A percentile compares a stretch with the other conserved stretches of the same genome.
Evolutionary conservation across 2,888 invertebrate species (phyloP).

Genomic region (Carpatolechia fugitivella): DNA sequence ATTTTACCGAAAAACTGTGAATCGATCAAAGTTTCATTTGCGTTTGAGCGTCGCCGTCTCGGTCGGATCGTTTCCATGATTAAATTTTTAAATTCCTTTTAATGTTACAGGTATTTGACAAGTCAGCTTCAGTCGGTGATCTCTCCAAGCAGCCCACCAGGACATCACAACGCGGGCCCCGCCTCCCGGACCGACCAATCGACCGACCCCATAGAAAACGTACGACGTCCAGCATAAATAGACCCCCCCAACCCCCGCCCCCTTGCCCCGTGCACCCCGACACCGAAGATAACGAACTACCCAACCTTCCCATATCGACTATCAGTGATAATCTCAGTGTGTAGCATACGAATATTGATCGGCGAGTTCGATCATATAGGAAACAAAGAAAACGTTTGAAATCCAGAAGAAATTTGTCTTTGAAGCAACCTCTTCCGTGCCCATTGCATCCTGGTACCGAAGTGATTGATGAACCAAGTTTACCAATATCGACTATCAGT

Average conservation of each 20-base stretch:
- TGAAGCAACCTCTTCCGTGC: conserved; percentile 49
- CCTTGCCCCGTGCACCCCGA: conserved; percentile 64
- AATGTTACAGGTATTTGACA: conserved; percentile 56
- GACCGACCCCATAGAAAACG: not conserved
- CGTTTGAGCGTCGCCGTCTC: too few relatives aligned
- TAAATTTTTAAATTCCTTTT: too few relatives aligned
- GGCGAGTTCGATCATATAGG: not conserved
- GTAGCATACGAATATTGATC: conserved; percentile 30
- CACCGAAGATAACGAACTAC: conserved; percentile 15
- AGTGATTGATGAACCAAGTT: not conserved
- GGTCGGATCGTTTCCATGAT: too few relatives aligned
- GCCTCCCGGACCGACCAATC: conserved; percentile 22
- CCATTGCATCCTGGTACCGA: conserved; percentile 50
- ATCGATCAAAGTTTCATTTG: too few relatives aligned
- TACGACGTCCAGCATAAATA: conserved; percentile 23
- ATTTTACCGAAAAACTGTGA: too few relatives aligned
- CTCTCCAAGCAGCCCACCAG: conserved; percentile 34
- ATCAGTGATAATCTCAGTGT: conserved; percentile 69
- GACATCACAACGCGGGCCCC: conserved; percentile 22
- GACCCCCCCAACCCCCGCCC: conserved; percentile 16
- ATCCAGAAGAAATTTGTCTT: not conserved
- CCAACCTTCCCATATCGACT: conserved; percentile 47
- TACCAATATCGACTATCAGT: conserved; percentile 18
- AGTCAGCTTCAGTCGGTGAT: conserved; percentile 51
- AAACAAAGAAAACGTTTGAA: not conserved